Base-by-base conservation (phyloP, 2,797 vertebrate species). In the Parotocinclus haroldoi region DNA sequence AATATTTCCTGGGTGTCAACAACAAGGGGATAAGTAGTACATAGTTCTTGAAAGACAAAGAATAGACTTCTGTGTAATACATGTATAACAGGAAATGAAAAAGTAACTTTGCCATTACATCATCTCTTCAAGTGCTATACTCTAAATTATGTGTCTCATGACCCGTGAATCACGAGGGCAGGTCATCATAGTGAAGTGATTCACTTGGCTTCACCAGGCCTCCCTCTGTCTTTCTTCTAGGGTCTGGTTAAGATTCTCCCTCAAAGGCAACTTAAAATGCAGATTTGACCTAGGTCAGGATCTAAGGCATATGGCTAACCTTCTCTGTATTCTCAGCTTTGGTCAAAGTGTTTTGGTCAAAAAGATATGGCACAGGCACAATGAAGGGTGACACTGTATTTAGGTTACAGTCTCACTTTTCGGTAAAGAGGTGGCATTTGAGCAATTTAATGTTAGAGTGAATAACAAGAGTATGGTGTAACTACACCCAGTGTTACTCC, bases 161-260 rank as follows among this genome's bases (percentile, higher is more conserved):
- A 76, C 65, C 84, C 84, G 67, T 87, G 82, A 84, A 84, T 84
- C 72, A 27, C 57, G 50, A 57, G 77, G 83, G 86, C 86, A 83
- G 83, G 83, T 87, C 86, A 83, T 83, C 83, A 85, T 84, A 87
- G 88, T 85, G 79, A 80, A 81, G 73, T 27, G 8, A 79, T 79
- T 82, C 73, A 71, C 72, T 79, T 69, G 54, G 63, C 74, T 79
- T 69, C 54, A 64, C 74, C 50, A 53, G 56, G 42, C 53, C 59
- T 63, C 53, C 44, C 50, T 61, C 55, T 68, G 66, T 63, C 69
- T 71, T 65, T 74, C 66, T 80, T 78, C 68, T 45, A 70, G 51
- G 50, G 57, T 52, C 73, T 60, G 13, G 37, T 68, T 37, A 64
- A 63, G 66, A 65, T 69, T 72, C 58, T 73, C 45, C 80, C 83